phyloP scores from a whole-genome alignment of 2,888 invertebrate species.

The Aphrophora alni region DNA sequence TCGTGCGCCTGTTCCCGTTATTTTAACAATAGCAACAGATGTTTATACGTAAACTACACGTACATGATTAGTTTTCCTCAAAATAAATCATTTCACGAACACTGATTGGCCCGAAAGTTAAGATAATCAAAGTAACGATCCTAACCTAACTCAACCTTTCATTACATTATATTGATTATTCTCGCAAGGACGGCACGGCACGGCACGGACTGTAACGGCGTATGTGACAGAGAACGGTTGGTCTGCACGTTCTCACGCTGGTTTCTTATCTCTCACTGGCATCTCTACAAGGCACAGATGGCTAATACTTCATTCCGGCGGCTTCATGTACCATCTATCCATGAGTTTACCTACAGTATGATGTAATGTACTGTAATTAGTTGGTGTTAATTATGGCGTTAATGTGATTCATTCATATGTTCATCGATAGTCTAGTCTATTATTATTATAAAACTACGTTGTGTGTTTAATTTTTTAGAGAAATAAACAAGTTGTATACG shows the following conservation, averaged over 20 bases:
- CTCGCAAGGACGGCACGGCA: background rate
- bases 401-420: background rate
- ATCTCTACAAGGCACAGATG: constrained; percentile 2
- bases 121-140: background rate
- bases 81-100: background rate
- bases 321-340: too few relatives aligned
- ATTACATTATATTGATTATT: background rate
- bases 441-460: too few relatives aligned
- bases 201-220: too few relatives aligned
- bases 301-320: background rate
- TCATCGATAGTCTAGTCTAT: too few relatives aligned
- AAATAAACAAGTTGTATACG: too few relatives aligned
- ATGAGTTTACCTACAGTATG: background rate
- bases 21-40: too few relatives aligned
- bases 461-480: too few relatives aligned
- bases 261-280: background rate
- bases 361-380: background rate
- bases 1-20: too few relatives aligned
- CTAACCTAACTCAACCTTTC: background rate
- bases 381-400: background rate
- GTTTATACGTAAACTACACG: too few relatives aligned
- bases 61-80: background rate
- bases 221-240: background rate
- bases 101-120: too few relatives aligned
- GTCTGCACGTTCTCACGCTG: background rate